Conservation (phyloP, 2,797 vertebrate species). For the Leuciscus waleckii region DNA sequence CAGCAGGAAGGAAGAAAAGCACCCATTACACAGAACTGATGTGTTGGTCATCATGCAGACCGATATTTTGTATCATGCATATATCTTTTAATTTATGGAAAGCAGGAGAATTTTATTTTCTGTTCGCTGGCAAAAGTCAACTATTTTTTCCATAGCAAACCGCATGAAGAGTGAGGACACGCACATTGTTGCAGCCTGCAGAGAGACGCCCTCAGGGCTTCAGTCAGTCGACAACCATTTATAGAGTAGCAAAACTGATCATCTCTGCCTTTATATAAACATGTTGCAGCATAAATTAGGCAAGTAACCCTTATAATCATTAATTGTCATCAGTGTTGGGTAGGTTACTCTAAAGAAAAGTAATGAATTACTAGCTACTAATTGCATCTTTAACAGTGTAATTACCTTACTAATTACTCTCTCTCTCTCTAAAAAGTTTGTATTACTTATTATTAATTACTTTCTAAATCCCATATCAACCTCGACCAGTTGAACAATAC, state of each 20-base stretch:
- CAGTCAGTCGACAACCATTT: conserved; percentile 42
- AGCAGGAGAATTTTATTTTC: conserved; percentile 4
- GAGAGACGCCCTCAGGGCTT: conserved; percentile 52
- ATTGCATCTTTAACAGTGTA: not conserved
- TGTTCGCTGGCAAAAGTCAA: conserved; percentile 22
- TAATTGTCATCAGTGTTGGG: conserved; percentile 35
- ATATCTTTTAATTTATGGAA: conserved; percentile 2
- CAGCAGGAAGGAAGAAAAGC: conserved; percentile 69
- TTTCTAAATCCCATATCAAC: not conserved
- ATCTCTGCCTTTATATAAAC: conserved; percentile 55
- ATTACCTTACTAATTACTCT: not conserved
- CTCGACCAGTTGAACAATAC: not conserved
- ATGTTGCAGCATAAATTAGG: conserved; percentile 47
- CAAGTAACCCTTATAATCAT: conserved; percentile 42
- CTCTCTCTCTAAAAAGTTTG: not conserved
- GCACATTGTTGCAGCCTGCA: conserved; percentile 60
- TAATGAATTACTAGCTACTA: not conserved
- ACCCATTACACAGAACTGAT: conserved; percentile 69
- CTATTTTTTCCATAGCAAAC: conserved; percentile 6
- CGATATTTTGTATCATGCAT: not conserved
- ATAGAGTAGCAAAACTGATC: conserved; percentile 56
- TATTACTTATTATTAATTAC: not conserved
- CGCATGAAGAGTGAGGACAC: conserved; percentile 50
- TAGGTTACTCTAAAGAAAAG: not conserved
- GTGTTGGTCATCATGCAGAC: conserved; percentile 65